Percentiles rank a stretch among this genome's conserved stretches.
Evolutionary conservation across 2,797 vertebrate genomes (phyloP).

Genomic region (Crocidura indochinensis): DNA sequence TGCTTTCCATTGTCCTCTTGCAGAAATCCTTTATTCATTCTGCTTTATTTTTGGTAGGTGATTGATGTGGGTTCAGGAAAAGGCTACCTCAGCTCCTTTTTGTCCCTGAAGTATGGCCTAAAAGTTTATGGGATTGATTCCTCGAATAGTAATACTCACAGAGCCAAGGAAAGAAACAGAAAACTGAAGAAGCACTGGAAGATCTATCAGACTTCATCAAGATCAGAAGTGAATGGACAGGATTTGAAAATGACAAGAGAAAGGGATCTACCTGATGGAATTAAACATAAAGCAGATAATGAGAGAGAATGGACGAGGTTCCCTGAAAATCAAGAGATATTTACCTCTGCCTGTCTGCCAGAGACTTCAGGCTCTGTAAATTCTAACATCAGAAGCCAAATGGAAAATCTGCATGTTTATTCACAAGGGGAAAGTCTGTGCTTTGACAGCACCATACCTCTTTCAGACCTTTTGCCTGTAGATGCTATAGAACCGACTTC

Average conservation of each 20-base stretch:
- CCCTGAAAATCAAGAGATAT: slow-evolving; percentile 76
- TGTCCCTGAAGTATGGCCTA: slow-evolving; percentile 95
- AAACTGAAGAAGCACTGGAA: slow-evolving; percentile 97
- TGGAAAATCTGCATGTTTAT: slow-evolving; percentile 60
- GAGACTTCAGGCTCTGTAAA: slow-evolving; percentile 71
- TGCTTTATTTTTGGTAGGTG: slow-evolving; percentile 90
- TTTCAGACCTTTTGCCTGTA: slow-evolving; percentile 91
- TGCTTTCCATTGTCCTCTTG: slow-evolving; percentile 57
- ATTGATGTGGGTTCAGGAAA: slow-evolving; percentile 98
- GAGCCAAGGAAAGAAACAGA: slow-evolving; percentile 97
- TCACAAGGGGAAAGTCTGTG: slow-evolving; percentile 78
- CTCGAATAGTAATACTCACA: slow-evolving; percentile 95
- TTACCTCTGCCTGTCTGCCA: slow-evolving; percentile 73
- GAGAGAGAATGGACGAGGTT: slow-evolving; percentile 52
- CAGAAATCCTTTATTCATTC: slow-evolving; percentile 65
- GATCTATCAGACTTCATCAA: slow-evolving; percentile 91
- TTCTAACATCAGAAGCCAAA: slow-evolving; percentile 74
- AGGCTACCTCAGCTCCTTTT: slow-evolving; percentile 97
- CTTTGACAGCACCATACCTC: slow-evolving; percentile 86
- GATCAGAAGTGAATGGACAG: slow-evolving; percentile 76
- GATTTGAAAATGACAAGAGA: slow-evolving; percentile 81
- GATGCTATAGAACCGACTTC: slow-evolving; percentile 89
- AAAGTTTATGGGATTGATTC: slow-evolving; percentile 98
- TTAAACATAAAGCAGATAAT: slow-evolving; percentile 76
- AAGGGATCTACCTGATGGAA: slow-evolving; percentile 77